Evolutionary conservation across 1,140 invertebrate species (phyloP).

Genomic region (Catajapyx aquilonaris): DNA sequence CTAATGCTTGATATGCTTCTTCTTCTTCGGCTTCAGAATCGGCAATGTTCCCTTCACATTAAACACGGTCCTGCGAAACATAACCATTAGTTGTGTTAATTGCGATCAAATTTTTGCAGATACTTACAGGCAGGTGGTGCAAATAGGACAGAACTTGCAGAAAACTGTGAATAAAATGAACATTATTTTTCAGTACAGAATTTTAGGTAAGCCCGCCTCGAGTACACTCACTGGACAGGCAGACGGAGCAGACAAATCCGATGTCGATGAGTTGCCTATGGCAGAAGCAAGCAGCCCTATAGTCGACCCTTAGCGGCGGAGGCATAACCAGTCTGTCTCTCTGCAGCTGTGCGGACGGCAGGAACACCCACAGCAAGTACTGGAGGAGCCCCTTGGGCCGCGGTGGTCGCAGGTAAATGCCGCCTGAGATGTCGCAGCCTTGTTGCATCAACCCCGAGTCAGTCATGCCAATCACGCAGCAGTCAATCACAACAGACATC

Average conservation of each 20-base stretch:
- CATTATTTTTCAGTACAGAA: no score
- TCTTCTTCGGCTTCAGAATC: no score
- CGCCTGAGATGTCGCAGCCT: slow-evolving; percentile 87
- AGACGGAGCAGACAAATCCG: slow-evolving; percentile 94
- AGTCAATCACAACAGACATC: slow-evolving; percentile 73
- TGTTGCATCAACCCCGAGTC: slow-evolving; percentile 80
- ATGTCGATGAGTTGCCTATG: slow-evolving; percentile 90
- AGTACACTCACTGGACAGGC: slow-evolving; percentile 83
- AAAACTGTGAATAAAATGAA: no score
- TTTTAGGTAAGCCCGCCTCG: no score
- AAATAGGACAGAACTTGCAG: no score
- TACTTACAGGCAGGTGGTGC: no score
- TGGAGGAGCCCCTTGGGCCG: slow-evolving; percentile 66
- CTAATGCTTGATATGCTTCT: no score
- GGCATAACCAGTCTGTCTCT: slow-evolving; percentile 70
- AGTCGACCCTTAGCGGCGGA: slow-evolving; percentile 76
- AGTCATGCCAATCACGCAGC: slow-evolving; percentile 77
- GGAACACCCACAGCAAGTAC: slow-evolving; percentile 81
- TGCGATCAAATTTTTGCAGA: no score
- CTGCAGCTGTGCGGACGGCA: slow-evolving; percentile 58
- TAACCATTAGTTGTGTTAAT: no score
- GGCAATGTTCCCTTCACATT: no score
- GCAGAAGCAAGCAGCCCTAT: slow-evolving; percentile 92
- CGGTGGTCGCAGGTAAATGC: slow-evolving; percentile 63
- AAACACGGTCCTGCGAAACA: no score